Evolutionary conservation across 2,797 vertebrate species (phyloP).

Genomic region (Enteromius mattozi): DNA sequence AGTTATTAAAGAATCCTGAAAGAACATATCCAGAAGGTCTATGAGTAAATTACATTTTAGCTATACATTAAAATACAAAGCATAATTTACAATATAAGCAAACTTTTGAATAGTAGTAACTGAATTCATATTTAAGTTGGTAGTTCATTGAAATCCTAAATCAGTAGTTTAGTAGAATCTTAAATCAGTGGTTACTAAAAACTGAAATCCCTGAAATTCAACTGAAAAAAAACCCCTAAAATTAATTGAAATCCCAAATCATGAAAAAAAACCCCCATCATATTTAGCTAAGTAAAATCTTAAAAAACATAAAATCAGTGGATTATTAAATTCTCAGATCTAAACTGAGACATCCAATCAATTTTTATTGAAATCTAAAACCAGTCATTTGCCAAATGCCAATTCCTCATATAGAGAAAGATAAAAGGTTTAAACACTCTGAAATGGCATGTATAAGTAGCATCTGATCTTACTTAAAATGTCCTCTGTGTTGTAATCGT

Average conservation of each 20-base stretch:
- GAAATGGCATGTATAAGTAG: neutral
- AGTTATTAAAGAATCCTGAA: neutral
- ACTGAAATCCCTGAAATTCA: too few species aligned
- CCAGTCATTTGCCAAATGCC: neutral
- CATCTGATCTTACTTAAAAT: slow-evolving; percentile 85
- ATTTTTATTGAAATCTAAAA: neutral
- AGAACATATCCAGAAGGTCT: neutral
- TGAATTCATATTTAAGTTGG: neutral
- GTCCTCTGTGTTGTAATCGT: slow-evolving; percentile 93
- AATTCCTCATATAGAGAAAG: neutral
- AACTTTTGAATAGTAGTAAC: neutral
- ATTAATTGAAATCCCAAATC: neutral
- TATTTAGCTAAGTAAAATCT: neutral
- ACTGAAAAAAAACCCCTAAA: too few species aligned
- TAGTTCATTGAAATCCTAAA: neutral
- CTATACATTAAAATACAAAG: neutral
- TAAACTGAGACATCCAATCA: neutral
- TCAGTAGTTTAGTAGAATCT: neutral
- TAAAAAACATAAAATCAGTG: neutral
- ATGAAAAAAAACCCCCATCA: neutral
- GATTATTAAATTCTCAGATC: neutral
- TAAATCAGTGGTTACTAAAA: neutral
- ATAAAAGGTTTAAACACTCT: neutral
- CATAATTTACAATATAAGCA: neutral
- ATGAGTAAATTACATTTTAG: neutral